Base-by-base conservation (phyloP, 2,113 vertebrate genomes). In the Nannobrachium achirus region DNA sequence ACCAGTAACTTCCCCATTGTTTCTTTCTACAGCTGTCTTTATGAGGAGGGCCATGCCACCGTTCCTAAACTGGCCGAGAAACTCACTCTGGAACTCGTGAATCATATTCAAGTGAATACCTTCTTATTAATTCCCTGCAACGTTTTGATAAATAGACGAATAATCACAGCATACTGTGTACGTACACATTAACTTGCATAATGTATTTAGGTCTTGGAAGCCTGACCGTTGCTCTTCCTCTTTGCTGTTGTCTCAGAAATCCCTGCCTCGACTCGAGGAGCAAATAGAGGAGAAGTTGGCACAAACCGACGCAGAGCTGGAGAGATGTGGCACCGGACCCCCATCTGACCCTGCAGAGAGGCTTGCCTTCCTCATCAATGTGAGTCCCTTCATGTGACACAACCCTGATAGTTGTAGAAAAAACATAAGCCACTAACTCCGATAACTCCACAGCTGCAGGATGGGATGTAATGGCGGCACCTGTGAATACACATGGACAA, bases 1-100 rank as follows among this genome's bases (percentile, higher is more conserved):
- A 33, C 46, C 2, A 66, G 16, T 19, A 42, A 5, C 1, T 38
- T 48, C 50, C 7, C 38, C 13, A 6, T 66, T 33, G 25, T 33
- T 33, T 72, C 14, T 74, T 72, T 18, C 16, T 56, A 6, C 64
- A 93, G 92, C 13, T 51, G 49, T 25, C 85, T 92, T 20, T 90
- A 88, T 44, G 56, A 78, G 0, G 87, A 92, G 0, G 91, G 85
- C 1, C 79, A 65, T 9, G 89, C 91, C n/a, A 89, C 85, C 68
- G 55, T 93, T 76, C 88, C 89, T 2, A 89, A 86, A 59, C 83
- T 93, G 60, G 92, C 92, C 25, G 91, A 92, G 73, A 92, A 92
- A 63, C 87, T 93, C 56, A 92, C 91, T 0, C 74, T 92, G 4
- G 90, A 93, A 71, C 82, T 93, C 44, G 92, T 93, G 59, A 67